Conservation (phyloP, 2,888 invertebrate species). For the Endotricha flammealis region DNA sequence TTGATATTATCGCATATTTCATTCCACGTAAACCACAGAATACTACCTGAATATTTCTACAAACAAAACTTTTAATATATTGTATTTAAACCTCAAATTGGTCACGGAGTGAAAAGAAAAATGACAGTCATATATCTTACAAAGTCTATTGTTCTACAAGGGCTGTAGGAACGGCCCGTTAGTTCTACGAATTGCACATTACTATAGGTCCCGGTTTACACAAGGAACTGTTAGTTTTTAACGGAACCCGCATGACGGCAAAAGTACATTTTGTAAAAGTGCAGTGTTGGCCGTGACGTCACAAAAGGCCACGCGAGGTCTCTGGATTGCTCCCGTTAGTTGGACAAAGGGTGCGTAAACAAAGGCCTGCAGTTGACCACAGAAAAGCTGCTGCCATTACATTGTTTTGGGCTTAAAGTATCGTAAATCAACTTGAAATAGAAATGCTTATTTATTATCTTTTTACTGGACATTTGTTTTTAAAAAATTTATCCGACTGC, state of each 20-base stretch:
- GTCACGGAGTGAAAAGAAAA: conserved; percentile 52
- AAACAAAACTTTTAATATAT: conserved; percentile 39
- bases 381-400: conserved; percentile 56
- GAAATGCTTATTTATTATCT: conserved; percentile 13
- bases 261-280: conserved; percentile 68
- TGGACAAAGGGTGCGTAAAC: conserved; percentile 51
- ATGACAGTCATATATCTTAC: conserved; percentile 59
- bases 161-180: conserved; percentile 45
- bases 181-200: conserved; percentile 55
- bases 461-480: no score
- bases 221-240: conserved; percentile 66
- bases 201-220: conserved; percentile 70
- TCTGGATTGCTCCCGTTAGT: conserved; percentile 50
- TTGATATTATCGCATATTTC: no score
- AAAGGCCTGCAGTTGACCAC: conserved; percentile 58
- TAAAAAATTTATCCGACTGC: no score
- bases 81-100: conserved; percentile 68
- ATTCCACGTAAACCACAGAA: conserved; percentile 13
- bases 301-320: conserved; percentile 47
- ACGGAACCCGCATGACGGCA: conserved; percentile 55
- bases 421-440: conserved; percentile 47
- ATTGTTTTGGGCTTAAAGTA: conserved; percentile 36
- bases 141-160: conserved; percentile 50
- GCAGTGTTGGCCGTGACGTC: conserved; percentile 53
- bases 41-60: conserved; percentile 41